A percentile compares a stretch with the other conserved stretches of the same genome.
phyloP scores from a whole-genome alignment of 1,140 invertebrate genomes.

The Hyles euphorbiae region DNA sequence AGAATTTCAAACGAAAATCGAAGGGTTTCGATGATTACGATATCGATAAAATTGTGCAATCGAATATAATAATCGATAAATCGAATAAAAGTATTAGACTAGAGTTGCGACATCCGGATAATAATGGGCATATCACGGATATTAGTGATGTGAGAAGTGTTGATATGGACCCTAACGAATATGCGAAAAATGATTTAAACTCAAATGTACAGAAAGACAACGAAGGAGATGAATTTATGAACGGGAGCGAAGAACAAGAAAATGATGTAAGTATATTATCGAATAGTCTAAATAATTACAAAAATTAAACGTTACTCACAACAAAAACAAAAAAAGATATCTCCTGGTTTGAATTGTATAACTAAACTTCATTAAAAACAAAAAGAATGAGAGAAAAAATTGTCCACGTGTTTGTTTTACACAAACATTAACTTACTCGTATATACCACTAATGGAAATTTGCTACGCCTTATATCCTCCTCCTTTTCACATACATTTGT shows the following conservation, averaged over 20 bases:
- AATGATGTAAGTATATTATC: conserved; percentile 25
- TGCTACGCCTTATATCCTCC: too few species aligned
- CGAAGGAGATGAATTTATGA: not conserved
- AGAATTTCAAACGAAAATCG: conserved; percentile 41
- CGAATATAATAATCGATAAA: conserved; percentile 54
- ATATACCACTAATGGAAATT: too few species aligned
- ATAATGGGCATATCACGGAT: conserved; percentile 4
- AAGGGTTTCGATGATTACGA: conserved; percentile 24
- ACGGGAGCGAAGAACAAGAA: conserved; percentile 13
- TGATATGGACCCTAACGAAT: conserved; percentile 10
- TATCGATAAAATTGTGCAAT: conserved; percentile 33
- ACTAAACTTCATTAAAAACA: too few species aligned
- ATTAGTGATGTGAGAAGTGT: conserved; percentile 3
- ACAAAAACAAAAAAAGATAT: too few species aligned
- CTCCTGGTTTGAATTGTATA: too few species aligned
- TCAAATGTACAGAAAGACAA: too few species aligned
- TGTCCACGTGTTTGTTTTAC: too few species aligned
- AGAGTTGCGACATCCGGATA: conserved; percentile 46
- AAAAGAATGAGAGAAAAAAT: too few species aligned
- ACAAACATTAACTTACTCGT: too few species aligned
- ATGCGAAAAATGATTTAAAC: conserved; percentile 4
- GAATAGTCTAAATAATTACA: too few species aligned
- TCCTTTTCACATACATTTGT: too few species aligned
- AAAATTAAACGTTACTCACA: too few species aligned
- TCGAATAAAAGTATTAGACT: conserved; percentile 48